Percentiles rank a stretch among this genome's conserved stretches.
These are phyloP conservation scores for Pogona vitticeps DNA, from an alignment of 2,113 vertebrate genomes.

Conservation along the genomic window DNA sequence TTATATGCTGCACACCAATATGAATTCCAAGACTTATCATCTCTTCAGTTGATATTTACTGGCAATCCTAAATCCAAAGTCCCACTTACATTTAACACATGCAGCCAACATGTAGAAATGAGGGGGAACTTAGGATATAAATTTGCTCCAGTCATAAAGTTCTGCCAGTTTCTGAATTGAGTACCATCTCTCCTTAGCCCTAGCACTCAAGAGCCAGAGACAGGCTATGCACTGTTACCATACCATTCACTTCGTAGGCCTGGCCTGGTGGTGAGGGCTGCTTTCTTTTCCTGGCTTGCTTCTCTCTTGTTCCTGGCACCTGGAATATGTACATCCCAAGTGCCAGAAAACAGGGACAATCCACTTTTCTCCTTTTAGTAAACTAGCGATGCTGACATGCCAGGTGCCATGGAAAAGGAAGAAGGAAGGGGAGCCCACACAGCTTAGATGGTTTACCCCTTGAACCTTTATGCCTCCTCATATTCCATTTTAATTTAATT, in stretches of 20 bases:
- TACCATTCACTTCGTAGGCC: neutral
- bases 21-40: neutral
- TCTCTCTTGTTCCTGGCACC: neutral
- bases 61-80: neutral
- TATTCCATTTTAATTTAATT: too few species aligned
- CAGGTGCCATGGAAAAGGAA: neutral
- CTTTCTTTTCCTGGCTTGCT: neutral
- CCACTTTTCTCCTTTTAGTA: neutral
- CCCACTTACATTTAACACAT: neutral
- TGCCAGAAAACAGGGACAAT: neutral
- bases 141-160: neutral
- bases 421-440: too few species aligned
- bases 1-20: neutral
- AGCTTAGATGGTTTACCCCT: neutral
- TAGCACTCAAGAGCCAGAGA: neutral
- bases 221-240: neutral
- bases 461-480: neutral
- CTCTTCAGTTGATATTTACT: neutral
- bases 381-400: neutral
- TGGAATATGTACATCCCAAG: neutral
- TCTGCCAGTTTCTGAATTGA: neutral
- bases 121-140: neutral
- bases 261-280: neutral
- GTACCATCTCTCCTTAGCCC: neutral
- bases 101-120: neutral